Conservation (phyloP, 2,113 vertebrate species). For the Tor tambroides region DNA sequence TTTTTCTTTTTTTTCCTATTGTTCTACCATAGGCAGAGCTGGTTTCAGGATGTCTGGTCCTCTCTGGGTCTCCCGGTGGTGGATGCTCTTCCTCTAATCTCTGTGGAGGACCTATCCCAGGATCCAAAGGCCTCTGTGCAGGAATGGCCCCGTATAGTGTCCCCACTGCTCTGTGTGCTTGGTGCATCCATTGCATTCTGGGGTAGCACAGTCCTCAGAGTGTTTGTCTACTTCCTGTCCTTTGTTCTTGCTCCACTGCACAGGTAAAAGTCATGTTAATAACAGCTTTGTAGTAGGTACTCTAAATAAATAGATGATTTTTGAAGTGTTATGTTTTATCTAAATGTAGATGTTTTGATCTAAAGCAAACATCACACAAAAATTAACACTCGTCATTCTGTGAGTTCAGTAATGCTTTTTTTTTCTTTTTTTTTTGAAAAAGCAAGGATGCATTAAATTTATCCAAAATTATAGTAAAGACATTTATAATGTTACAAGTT, state of each 20-base stretch:
- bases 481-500: background rate
- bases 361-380: background rate
- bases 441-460: background rate
- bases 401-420: background rate
- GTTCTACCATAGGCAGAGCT: slow-evolving; percentile 63
- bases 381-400: background rate
- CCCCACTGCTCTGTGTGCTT: slow-evolving; percentile 86
- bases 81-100: slow-evolving; percentile 67
- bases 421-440: background rate
- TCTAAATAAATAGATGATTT: background rate
- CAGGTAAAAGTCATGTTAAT: slow-evolving; percentile 69
- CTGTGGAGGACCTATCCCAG: slow-evolving; percentile 54
- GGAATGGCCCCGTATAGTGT: slow-evolving; percentile 83
- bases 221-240: slow-evolving; percentile 79
- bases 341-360: background rate
- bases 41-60: slow-evolving; percentile 72
- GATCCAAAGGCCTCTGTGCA: slow-evolving; percentile 45
- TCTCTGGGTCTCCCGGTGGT: slow-evolving; percentile 66
- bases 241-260: slow-evolving; percentile 81
- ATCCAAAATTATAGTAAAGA: background rate
- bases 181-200: slow-evolving; percentile 90
- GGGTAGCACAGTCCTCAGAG: slow-evolving; percentile 80
- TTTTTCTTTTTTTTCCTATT: background rate
- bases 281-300: background rate
- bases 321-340: background rate